Conservation (phyloP, 2,888 invertebrate species). For the Merodon equestris region DNA sequence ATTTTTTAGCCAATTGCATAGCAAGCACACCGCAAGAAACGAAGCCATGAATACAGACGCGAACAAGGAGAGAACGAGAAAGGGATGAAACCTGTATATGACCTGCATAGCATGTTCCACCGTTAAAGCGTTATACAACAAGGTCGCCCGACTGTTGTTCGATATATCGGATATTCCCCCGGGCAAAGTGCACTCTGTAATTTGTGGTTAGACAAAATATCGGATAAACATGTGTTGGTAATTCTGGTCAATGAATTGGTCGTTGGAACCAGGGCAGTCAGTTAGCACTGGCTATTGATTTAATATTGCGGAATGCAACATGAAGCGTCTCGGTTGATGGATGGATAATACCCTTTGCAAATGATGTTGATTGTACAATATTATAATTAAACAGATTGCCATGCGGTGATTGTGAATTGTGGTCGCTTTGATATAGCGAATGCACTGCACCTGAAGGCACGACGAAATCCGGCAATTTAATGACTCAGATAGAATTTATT, state of each 20-base stretch:
- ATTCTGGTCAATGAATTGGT: slow-evolving; percentile 24
- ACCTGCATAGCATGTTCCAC: slow-evolving; percentile 23
- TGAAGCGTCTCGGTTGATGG: slow-evolving; percentile 24
- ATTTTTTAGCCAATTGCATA: slow-evolving; percentile 11
- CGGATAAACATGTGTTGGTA: slow-evolving; percentile 41
- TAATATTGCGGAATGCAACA: slow-evolving; percentile 22
- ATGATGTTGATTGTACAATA: slow-evolving; percentile 17
- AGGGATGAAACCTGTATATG: background rate
- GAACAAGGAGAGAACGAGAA: no score
- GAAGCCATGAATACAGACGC: no score
- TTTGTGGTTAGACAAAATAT: slow-evolving; percentile 50
- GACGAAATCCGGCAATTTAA: no score
- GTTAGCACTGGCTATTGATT: slow-evolving; percentile 33
- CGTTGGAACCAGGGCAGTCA: no score
- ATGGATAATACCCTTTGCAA: slow-evolving; percentile 22
- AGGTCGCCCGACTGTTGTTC: slow-evolving; percentile 25
- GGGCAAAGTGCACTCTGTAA: slow-evolving; percentile 23
- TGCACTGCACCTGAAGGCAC: no score
- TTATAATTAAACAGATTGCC: slow-evolving; percentile 22
- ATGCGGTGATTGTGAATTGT: background rate
- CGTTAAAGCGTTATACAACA: slow-evolving; percentile 35
- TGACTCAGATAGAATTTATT: no score
- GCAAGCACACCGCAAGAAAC: background rate
- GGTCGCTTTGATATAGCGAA: no score
- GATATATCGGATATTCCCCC: slow-evolving; percentile 19